Evolutionary conservation across 2,888 invertebrate species (phyloP), one percentile per base, ranked within the genome.

Genomic region (Parthenolecanium corni): DNA sequence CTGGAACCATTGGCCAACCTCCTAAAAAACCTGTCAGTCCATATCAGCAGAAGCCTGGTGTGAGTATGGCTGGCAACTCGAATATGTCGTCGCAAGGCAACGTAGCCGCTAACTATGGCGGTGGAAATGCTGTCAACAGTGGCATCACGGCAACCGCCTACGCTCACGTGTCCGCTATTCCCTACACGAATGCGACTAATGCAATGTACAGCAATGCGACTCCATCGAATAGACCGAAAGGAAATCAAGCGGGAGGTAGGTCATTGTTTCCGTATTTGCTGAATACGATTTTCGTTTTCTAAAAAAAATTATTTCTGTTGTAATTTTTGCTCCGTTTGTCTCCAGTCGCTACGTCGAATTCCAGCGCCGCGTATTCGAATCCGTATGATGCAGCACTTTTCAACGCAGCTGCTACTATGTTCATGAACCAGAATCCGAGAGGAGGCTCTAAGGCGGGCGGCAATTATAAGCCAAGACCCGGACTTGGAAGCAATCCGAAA

Each of bases 401-500:
- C 11, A 63, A 47, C 44, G 66, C 65, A 38, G 65, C 66, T 2
- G 63, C 63, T 49, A 66, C 66, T 4, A 65, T 64, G 51, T 66
- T 64, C 46, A 64, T 65, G n/a, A 66, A 65, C n/a, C 66, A 66
- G 64, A 65, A 65, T 62, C 65, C 64, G 25, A 65, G 53, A 54
- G 63, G 47, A 16, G 52, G 44, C 9, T 23, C 40, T 5, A 52
- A 62, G 16, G 42, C 44, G 1, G 62, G 52, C 23, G 24, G 21
- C 44, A 51, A 52, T 18, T 63, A 25, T 23, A 63, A 63, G 36
- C 53, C 63, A 12, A 25, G 63, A 46, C 63, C 63, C 12, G 63
- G 63, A 16, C 18, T 63, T 4, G 63, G 63, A 14, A 63, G 53
- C 36, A 62, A 52, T 31, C 25, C 52, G 24, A 62, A 62, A 52